Evolutionary conservation across 2,888 invertebrate genomes (phyloP).

Genomic region (Lamellibrachia satsuma): DNA sequence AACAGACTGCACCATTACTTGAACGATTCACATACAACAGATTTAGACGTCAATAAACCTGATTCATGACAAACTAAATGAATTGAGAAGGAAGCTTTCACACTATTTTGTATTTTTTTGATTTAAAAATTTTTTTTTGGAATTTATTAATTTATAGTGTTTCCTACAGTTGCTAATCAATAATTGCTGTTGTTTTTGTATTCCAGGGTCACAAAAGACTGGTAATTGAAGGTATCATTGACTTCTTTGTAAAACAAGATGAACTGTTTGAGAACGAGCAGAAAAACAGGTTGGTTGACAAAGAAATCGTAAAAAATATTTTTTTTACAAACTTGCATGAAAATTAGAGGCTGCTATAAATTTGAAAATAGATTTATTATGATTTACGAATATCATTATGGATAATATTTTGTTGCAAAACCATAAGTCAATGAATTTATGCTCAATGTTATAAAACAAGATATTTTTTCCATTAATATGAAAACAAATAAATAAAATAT

Average conservation of each 20-base stretch:
- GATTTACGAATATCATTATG: background rate
- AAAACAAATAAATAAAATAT: background rate
- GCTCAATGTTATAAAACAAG: background rate
- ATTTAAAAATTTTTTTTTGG: no score
- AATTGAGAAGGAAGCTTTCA: no score
- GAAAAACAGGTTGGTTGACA: slow-evolving; percentile 13
- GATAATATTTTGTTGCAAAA: background rate
- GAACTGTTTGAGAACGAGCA: background rate
- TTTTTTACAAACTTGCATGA: background rate
- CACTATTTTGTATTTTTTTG: no score
- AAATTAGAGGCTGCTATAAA: background rate
- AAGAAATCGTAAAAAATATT: background rate
- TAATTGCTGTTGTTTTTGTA: slow-evolving; percentile 21
- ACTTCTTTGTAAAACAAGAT: slow-evolving; percentile 58
- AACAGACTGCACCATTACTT: no score
- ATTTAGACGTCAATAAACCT: no score
- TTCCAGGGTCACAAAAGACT: slow-evolving; percentile 60
- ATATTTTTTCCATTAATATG: background rate
- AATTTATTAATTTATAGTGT: background rate
- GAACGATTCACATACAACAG: no score
- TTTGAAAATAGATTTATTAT: background rate
- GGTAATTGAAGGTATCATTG: slow-evolving; percentile 60
- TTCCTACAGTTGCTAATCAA: background rate
- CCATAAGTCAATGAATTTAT: background rate
- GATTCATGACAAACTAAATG: no score